Evolutionary conservation across 2,888 invertebrate species (phyloP), one percentile per base, ranked within the genome.

Genomic region (Oeneis ivallda): DNA sequence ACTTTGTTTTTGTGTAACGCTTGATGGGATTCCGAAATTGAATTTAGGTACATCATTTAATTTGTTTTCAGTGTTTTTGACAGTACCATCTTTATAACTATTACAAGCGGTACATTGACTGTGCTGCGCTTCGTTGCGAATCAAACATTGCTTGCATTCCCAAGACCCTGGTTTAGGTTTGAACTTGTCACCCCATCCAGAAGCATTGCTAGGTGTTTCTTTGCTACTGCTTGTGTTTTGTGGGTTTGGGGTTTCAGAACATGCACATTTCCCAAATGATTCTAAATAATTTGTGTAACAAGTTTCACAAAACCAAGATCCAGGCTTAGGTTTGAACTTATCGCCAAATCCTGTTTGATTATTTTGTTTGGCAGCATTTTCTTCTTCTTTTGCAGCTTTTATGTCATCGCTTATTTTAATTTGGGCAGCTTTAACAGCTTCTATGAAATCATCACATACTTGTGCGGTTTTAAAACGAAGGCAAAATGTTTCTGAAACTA

Each of bases 381-480:
- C 75, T 72, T 84, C 85, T 76, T 90, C 90, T 74, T 90, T 89
- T 26, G 85, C 86, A 61, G 89, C 83, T 68, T 87, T 87, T 3
- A 76, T 74, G 67, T 84, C 83, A 75, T 87, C 85, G 72, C 80
- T 83, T 74, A 95, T 86, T 71, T 89, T 89, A 2, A 80, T 81
- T 78, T 95, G 94, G 1, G 92, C 93, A 32, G 83, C 76, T 66
- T 88, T 84, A 39, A 95, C 80, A 4, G 93, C 89, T 60, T 93
- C 86, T 26, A 93, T 83, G 77, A 95, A 95, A 43, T 92, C 80
- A 70, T 93, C 86, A 78, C 94, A 94, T 37, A 84, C 81, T 65
- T 96, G 94, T 8, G 93, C 89, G 0, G 93, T 95, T 84, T 96
- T 96, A 79, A 98, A 98, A 64, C 94, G 93, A 47, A 96, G 92